These are phyloP conservation scores for silkworm (Bombyx mori) DNA, from an alignment of 1,140 invertebrate genomes.

Conservation along the genomic window DNA sequence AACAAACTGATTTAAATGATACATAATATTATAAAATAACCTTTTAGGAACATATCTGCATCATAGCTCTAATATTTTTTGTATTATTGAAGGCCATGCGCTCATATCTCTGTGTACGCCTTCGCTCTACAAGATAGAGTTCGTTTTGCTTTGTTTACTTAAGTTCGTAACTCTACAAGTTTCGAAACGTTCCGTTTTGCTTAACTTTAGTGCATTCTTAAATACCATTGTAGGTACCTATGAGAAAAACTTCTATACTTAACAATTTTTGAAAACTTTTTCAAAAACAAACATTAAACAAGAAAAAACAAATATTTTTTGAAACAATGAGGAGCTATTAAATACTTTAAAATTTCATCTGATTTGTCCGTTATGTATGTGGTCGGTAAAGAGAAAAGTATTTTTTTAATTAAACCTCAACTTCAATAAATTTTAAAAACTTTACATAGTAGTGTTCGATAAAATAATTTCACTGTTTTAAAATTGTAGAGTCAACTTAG, in stretches of 20 bases:
- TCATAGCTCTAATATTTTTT: conserved; percentile 43
- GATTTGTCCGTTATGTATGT: too few relatives aligned
- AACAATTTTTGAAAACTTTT: too few relatives aligned
- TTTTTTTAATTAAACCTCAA: too few relatives aligned
- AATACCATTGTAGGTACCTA: not conserved
- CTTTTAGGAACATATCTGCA: conserved; percentile 40
- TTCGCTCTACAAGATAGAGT: conserved; percentile 31
- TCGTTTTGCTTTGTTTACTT: conserved; percentile 17
- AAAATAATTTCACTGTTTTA: too few relatives aligned
- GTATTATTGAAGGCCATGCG: conserved; percentile 34
- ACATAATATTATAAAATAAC: conserved; percentile 42
- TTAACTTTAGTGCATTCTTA: not conserved
- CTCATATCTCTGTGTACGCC: conserved; percentile 18
- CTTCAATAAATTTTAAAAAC: too few relatives aligned
- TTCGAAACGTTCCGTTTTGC: conserved; percentile 30
- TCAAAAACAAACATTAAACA: too few relatives aligned
- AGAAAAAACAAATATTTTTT: too few relatives aligned
- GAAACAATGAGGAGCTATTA: too few relatives aligned
- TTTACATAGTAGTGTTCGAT: too few relatives aligned
- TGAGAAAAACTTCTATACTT: not conserved
- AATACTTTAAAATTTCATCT: too few relatives aligned
- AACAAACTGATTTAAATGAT: conserved; percentile 17
- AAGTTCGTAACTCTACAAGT: conserved; percentile 4
- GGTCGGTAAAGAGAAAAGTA: not conserved
- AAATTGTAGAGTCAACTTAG: too few relatives aligned